These are phyloP conservation scores for Trachymyrmex cornetzi DNA, from an alignment of 1,140 invertebrate genomes.

Conservation along the genomic window DNA sequence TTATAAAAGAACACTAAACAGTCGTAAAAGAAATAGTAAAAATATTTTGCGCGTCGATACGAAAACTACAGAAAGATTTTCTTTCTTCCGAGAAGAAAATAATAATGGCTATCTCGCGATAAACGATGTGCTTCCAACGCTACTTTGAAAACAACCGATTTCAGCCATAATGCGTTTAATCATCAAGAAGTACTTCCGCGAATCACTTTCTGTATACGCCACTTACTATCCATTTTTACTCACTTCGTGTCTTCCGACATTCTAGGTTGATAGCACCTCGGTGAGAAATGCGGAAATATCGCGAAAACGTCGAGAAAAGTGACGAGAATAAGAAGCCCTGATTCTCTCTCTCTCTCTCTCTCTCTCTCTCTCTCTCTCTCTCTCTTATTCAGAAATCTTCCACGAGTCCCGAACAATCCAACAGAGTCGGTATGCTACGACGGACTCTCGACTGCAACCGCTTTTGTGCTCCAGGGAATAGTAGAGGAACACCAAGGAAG, in stretches of 20 bases:
- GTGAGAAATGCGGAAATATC: slow-evolving; percentile 23
- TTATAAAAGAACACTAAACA: not conserved
- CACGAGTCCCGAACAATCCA: not conserved
- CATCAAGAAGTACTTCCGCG: not conserved
- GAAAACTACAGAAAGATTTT: not conserved
- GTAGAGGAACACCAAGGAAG: not conserved
- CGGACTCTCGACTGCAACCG: slow-evolving; percentile 31
- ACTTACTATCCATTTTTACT: slow-evolving; percentile 26
- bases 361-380: slow-evolving; percentile 30
- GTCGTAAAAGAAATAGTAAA: not conserved
- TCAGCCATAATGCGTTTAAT: slow-evolving; percentile 44
- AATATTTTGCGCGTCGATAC: not conserved
- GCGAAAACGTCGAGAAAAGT: slow-evolving; percentile 17
- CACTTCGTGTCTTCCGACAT: not conserved
- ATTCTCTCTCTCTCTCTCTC: slow-evolving; percentile 11
- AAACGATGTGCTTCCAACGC: not conserved
- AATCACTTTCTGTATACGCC: not conserved
- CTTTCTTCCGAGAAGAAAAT: not conserved
- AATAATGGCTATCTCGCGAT: slow-evolving; percentile 4
- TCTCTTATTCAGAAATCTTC: slow-evolving; percentile 40
- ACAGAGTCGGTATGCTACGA: slow-evolving; percentile 25
- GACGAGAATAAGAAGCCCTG: slow-evolving; percentile 21
- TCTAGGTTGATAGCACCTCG: not conserved
- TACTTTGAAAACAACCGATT: slow-evolving; percentile 21
- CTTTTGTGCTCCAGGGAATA: slow-evolving; percentile 51